Evolutionary conservation across 1,140 invertebrate genomes (phyloP), one percentile per base, ranked within the genome.

Genomic region (Plectrocnemia conspersa): DNA sequence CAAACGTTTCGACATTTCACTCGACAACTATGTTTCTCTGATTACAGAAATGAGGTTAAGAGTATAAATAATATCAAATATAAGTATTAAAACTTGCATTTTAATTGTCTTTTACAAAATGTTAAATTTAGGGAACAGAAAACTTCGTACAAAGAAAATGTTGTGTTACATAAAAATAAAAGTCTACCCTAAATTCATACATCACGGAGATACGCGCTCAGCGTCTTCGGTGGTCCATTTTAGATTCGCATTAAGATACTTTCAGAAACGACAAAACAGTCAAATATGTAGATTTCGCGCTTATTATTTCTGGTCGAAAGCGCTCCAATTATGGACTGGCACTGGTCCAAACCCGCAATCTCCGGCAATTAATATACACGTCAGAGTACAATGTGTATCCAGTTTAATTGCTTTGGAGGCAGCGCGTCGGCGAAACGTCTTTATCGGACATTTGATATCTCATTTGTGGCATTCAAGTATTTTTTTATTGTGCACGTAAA

Each of bases 361-460:
- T 10, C 35, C 35, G 35, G 35, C 35, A 38, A 38, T 38, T 38
- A 38, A 38, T 38, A 38, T 16, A 5, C 5, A 38, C 15, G 35
- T 38, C 35, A 7, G 35, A 38, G 13, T 16, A 38, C 35, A 38
- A 38, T 38, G 35, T 38, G 15, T 38, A 5, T 7, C 35, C 35
- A 16, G 35, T 16, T 38, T 38, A 38, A 38, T 38, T 38, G 18
- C 35, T 9, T 16, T 38, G 5, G 13, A 16, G 35, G 7, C 35
- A 38, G 13, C 35, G 35, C 18, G 35, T 38, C 18, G 18, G n/a
- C n/a, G 35, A 38, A 7, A 38, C 18, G 35, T 38, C 35, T 38
- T 16, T 38, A 38, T 38, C 35, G 35, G 35, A 38, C 35, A 38
- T 16, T 38, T 38, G 35, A 38, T 38, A 38, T 38, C 35, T 38